Conservation (phyloP, 2,113 vertebrate genomes). For the Pyrgilauda ruficollis region DNA sequence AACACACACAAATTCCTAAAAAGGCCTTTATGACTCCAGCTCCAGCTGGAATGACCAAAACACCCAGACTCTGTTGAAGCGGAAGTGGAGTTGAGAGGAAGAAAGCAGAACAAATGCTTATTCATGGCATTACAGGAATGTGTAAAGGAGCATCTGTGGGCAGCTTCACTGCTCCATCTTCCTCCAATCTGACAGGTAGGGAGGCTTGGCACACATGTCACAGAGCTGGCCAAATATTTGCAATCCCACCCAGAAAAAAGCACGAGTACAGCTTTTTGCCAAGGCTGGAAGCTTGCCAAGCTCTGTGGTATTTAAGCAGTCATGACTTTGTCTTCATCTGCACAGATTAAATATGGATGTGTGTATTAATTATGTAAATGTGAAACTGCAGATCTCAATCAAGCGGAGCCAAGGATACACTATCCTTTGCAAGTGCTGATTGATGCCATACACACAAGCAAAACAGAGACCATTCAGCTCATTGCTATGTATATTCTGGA, state of each 20-base stretch:
- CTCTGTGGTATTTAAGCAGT: slow-evolving; percentile 37
- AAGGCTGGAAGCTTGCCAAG: not conserved
- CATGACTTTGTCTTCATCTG: slow-evolving; percentile 46
- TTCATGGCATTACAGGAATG: not conserved
- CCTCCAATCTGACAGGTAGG: not conserved
- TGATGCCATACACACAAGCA: not conserved
- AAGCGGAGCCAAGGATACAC: slow-evolving; percentile 46
- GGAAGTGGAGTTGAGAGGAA: not conserved
- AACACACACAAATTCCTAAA: not conserved
- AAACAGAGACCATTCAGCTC: slow-evolving; percentile 7
- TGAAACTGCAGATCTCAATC: slow-evolving; percentile 22
- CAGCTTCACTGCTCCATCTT: not conserved
- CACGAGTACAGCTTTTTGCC: not conserved
- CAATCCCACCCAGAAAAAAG: not conserved
- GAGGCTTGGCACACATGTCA: fast-evolving
- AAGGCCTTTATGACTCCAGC: not conserved
- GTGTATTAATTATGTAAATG: slow-evolving; percentile 60
- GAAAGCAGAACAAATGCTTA: not conserved
- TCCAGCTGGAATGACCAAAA: not conserved
- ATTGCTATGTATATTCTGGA: slow-evolving; percentile 10
- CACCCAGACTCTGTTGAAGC: not conserved
- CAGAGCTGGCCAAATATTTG: not conserved
- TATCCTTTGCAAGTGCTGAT: slow-evolving; percentile 41
- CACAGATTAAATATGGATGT: slow-evolving; percentile 57
- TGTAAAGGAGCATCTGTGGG: not conserved